phyloP scores from a whole-genome alignment of 2,797 vertebrate species.

The Myotis planiceps region DNA sequence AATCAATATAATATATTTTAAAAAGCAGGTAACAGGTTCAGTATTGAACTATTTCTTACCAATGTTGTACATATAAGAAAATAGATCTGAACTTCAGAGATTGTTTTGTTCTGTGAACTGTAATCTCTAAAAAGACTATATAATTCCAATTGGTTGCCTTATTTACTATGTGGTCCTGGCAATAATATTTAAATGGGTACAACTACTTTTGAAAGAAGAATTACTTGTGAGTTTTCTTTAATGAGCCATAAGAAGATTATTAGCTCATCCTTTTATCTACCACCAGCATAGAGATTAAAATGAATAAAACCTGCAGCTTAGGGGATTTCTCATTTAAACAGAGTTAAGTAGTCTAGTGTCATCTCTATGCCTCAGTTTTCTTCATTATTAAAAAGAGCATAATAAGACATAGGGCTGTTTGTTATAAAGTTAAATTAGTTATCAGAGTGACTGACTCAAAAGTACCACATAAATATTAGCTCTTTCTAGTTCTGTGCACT shows the following conservation, averaged over 20 bases:
- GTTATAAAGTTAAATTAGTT: background rate
- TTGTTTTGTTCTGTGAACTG: background rate
- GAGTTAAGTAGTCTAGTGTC: background rate
- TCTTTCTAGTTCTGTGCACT: background rate
- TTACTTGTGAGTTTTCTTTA: background rate
- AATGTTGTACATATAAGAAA: background rate
- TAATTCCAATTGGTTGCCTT: background rate
- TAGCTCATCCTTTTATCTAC: background rate
- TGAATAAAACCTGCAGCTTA: background rate
- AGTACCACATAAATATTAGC: too few relatives aligned
- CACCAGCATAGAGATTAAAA: background rate
- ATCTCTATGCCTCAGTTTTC: background rate
- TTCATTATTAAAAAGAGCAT: background rate
- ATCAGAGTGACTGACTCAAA: background rate
- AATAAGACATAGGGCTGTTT: background rate
- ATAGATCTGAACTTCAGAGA: background rate
- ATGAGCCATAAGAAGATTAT: background rate
- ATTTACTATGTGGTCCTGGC: background rate
- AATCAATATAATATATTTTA: background rate
- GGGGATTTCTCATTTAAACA: background rate
- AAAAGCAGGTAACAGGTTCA: background rate
- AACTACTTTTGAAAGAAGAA: conserved; percentile 17
- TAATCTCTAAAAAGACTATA: background rate
- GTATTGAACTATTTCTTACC: background rate
- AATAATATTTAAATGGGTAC: background rate